Base-by-base conservation (phyloP, 1,140 invertebrate species). In the Adelges cooleyi region DNA sequence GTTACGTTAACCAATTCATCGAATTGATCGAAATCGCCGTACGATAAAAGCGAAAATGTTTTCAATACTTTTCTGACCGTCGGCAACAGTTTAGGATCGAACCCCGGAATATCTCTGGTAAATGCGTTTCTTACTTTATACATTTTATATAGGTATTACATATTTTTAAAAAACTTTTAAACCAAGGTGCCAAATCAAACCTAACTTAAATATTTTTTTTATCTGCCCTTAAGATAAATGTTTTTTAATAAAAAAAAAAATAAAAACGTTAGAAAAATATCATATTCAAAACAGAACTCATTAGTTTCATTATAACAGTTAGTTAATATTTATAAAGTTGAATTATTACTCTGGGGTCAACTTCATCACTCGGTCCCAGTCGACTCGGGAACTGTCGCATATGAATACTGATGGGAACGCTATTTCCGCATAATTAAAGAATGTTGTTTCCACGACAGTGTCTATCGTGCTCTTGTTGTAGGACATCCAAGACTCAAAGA, bases 371-470 rank as follows among this genome's bases (percentile, higher is more conserved):
- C 67, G 68, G 20, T 53, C 38, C 71, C 71, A 71, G 18, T 71
- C 68, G n/a, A 72, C 72, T 25, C 71, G 53, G 42, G 72, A 71
- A 27, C 53, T 48, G 38, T 69, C 69, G 49, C 72, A 73, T 22
- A 73, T 68, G 4, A 71, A 71, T n/a, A 73, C 66, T 27, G 69
- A 67, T 13, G 72, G 72, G 51, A 73, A 73, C 3, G 71, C 68
- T 5, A 73, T 49, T 13, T 72, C 56, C 13, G 70, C 52, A 23
- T 73, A 69, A 1, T 68, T 68, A 48, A 68, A 70, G 10, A 67
- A 66, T 8, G 71, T 71, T 1, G 69, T 71, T 23, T 71, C 70
- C 3, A 74, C 67, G 13, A 72, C 70, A 9, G 71, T 72, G 22
- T 67, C 69, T 0, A 70, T 70, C 0, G 66, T 44, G 15, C 67